Conservation (phyloP, 2,888 invertebrate species). For the Sylvicola fuscatus region DNA sequence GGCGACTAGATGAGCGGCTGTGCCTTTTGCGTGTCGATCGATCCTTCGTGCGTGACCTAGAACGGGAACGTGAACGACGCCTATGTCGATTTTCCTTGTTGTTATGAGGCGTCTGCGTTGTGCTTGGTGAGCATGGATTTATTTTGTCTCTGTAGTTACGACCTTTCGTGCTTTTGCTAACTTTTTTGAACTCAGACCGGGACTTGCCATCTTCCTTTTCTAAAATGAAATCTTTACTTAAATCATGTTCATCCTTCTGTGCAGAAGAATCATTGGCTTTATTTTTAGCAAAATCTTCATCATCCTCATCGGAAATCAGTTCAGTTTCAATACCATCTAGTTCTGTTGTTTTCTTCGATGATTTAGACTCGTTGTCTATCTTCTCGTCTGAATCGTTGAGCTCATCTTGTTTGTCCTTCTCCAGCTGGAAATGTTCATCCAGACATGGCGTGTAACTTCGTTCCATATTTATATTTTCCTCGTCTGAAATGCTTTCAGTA, state of each 20-base stretch:
- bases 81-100: not conserved
- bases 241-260: conserved; percentile 24
- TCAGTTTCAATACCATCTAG: conserved; percentile 46
- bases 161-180: conserved; percentile 55
- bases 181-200: conserved; percentile 42
- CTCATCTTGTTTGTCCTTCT: no score
- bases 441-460: conserved; percentile 52
- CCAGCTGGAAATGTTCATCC: conserved; percentile 30
- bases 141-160: conserved; percentile 51
- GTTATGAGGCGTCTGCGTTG: conserved; percentile 1
- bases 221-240: conserved; percentile 19
- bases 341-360: conserved; percentile 19
- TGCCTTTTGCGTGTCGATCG: conserved; percentile 5
- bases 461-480: conserved; percentile 18
- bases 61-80: not conserved
- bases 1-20: conserved; percentile 9
- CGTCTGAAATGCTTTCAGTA: not conserved
- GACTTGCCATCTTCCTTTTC: not conserved
- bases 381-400: not conserved
- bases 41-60: not conserved
- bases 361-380: not conserved
- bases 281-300: conserved; percentile 40
- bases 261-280: conserved; percentile 14
- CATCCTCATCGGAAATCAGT: conserved; percentile 53
- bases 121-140: conserved; percentile 9